Evolutionary conservation across 2,888 invertebrate species (phyloP), one percentile per base, ranked within the genome.

Genomic region (Dynastes tityus): DNA sequence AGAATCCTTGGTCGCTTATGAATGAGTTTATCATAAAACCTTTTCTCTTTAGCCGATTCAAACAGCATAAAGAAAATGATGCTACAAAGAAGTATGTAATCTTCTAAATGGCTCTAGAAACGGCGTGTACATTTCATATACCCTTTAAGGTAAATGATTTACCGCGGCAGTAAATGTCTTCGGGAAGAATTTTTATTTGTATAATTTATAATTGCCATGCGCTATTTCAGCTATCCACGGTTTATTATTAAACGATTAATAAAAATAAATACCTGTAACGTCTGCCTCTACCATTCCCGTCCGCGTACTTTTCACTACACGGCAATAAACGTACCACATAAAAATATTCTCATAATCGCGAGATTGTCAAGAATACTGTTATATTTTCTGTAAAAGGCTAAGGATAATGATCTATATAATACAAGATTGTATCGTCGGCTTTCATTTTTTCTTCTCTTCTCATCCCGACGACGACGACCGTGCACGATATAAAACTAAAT

Each of bases 311-410:
- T 58, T 58, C 55, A 37, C 13, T 40, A 74, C 45, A 63, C 73
- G 9, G 73, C 73, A 74, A 64, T 61, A 73, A 64, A 63, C 64
- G 71, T 64, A 53, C 40, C 76, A 63, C 71, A 55, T 78, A 78
- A 53, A 78, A 78, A 78, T 78, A 78, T 78, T 64, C 71, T 73
- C 53, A 78, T 78, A 71, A 73, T 73, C 70, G 53, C 65, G 71
- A 64, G 64, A 71, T 64, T 64, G 73, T 51, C 45, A 68, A 29
- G 73, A 73, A 63, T 73, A 78, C 78, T 78, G 78, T 78, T 78
- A 78, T 78, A 71, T 78, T 78, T 61, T 78, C 78, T 78, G 64
- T 73, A 78, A 78, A 78, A 78, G 78, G 78, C 64, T 53, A 71
- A 61, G 78, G 73, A 78, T 73, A 78, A 78, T 73, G 78, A 78